A percentile compares a stretch with the other conserved stretches of the same genome.
phyloP scores from a whole-genome alignment of 1,140 invertebrate species.

The Bombus pascuorum region DNA sequence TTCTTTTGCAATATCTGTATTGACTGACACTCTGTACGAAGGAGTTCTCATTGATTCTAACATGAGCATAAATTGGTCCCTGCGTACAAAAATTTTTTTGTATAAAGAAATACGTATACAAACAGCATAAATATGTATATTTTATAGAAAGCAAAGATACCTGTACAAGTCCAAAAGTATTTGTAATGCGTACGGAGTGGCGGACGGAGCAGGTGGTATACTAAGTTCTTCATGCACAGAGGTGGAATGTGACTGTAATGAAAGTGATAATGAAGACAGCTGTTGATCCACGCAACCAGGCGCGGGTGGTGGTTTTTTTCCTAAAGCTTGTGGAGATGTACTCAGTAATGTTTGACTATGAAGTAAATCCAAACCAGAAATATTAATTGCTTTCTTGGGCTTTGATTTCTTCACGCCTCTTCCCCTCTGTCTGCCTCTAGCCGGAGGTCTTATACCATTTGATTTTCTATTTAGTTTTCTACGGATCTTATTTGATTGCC shows the following conservation, averaged over 20 bases:
- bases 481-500: conserved; percentile 77
- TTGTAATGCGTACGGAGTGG: conserved; percentile 93
- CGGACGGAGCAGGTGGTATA: conserved; percentile 88
- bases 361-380: conserved; percentile 93
- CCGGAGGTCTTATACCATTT: conserved; percentile 76
- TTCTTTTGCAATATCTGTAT: conserved; percentile 91
- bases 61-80: conserved; percentile 92
- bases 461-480: conserved; percentile 80
- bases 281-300: conserved; percentile 96
- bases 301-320: conserved; percentile 89
- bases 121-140: neutral
- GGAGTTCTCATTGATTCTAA: conserved; percentile 91
- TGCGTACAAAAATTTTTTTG: conserved; percentile 57
- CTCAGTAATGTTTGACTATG: conserved; percentile 95
- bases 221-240: conserved; percentile 90
- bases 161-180: conserved; percentile 91
- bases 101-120: neutral
- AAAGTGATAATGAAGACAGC: conserved; percentile 88
- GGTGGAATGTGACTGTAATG: conserved; percentile 82
- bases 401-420: conserved; percentile 83
- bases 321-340: conserved; percentile 87
- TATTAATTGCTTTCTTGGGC: conserved; percentile 87
- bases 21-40: conserved; percentile 88
- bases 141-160: conserved; percentile 53
- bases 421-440: conserved; percentile 80